phyloP scores from a whole-genome alignment of 2,888 invertebrate species.

The Leptinotarsa juncta region DNA sequence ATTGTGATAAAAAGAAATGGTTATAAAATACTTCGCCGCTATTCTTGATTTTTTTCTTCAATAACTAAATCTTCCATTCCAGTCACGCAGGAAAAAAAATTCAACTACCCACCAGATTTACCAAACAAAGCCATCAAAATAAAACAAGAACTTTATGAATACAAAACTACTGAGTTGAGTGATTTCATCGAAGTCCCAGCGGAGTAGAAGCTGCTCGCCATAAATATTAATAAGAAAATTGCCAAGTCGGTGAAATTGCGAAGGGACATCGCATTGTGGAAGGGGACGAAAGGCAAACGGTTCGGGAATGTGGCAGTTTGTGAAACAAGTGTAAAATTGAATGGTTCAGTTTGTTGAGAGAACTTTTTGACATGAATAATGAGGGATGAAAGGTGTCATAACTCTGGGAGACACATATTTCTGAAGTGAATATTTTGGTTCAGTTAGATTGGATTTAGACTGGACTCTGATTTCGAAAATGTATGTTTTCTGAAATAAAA shows the following conservation, averaged over 20 bases:
- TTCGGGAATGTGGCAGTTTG: slow-evolving; percentile 41
- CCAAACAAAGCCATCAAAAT: slow-evolving; percentile 24
- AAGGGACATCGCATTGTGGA: slow-evolving; percentile 31
- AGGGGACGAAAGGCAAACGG: slow-evolving; percentile 31
- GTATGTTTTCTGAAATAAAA: too few relatives aligned
- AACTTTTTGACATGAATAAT: slow-evolving; percentile 49
- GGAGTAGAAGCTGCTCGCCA: slow-evolving; percentile 36
- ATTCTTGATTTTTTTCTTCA: too few relatives aligned
- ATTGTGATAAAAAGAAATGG: too few relatives aligned
- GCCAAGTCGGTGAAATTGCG: slow-evolving; percentile 37
- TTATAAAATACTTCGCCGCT: too few relatives aligned
- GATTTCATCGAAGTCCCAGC: slow-evolving; percentile 34
- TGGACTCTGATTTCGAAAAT: too few relatives aligned
- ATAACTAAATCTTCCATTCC: neutral
- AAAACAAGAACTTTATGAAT: slow-evolving; percentile 32
- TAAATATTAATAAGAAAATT: slow-evolving; percentile 45
- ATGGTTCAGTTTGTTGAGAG: slow-evolving; percentile 44
- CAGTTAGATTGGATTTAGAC: too few relatives aligned
- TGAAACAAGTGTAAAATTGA: slow-evolving; percentile 51
- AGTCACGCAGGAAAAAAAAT: slow-evolving; percentile 10
- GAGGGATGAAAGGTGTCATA: neutral
- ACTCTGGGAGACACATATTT: too few relatives aligned
- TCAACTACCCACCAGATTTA: slow-evolving; percentile 2
- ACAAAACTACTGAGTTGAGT: slow-evolving; percentile 34
- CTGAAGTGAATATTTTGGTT: too few relatives aligned